Evolutionary conservation across 2,113 vertebrate genomes (phyloP).

Genomic region (Tragelaphus strepsiceros): DNA sequence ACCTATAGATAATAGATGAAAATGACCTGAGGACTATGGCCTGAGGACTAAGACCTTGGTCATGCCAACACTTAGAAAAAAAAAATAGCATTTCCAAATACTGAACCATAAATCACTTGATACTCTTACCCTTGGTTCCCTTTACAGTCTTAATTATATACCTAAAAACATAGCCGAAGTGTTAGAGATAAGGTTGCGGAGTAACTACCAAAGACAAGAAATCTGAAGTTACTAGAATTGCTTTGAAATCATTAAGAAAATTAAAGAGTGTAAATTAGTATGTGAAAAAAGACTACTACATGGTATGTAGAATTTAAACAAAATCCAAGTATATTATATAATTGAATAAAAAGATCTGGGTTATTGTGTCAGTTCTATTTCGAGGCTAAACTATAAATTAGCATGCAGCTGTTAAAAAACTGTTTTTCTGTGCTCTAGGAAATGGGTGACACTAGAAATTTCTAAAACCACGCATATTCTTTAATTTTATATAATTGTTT

Average conservation of each 20-base stretch:
- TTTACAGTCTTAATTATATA: background rate
- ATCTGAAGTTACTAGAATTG: background rate
- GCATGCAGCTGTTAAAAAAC: background rate
- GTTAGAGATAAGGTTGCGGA: background rate
- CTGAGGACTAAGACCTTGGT: background rate
- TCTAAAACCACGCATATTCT: background rate
- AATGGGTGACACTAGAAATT: background rate
- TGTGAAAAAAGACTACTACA: background rate
- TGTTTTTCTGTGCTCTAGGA: background rate
- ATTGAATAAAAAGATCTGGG: background rate
- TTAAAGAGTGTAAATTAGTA: background rate
- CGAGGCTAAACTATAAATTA: background rate
- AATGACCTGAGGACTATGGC: background rate
- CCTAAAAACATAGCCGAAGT: background rate
- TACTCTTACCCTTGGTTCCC: background rate
- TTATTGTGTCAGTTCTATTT: background rate
- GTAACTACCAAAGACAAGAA: background rate
- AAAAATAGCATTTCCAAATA: background rate
- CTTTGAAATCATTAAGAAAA: slow-evolving; percentile 17
- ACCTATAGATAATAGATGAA: background rate
- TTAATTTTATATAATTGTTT: background rate
- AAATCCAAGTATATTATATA: background rate
- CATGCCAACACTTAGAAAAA: background rate
- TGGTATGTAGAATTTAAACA: background rate
- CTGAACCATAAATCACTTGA: background rate